Evolutionary conservation across 2,888 invertebrate genomes (phyloP), one percentile per base, ranked within the genome.

Genomic region (Nomada goodeniana): DNA sequence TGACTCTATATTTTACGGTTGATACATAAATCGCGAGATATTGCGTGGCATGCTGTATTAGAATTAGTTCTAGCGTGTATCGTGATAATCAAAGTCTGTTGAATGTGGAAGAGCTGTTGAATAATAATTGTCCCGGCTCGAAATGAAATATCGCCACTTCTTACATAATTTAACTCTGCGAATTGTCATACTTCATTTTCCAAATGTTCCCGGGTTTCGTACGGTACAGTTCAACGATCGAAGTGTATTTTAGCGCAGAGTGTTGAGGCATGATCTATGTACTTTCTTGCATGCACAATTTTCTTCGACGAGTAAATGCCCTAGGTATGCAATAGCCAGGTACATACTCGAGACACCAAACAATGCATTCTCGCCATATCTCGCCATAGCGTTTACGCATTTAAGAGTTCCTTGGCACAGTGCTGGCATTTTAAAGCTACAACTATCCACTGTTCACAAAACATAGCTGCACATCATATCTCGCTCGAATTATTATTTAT

Each of bases 301-400:
- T 79, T 80, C 74, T 80, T 76, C 76, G 79, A 80, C 67, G 50
- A 23, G 36, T 44, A 55, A 69, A 47, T 82, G 88, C 89, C 89
- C 84, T 81, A 80, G 78, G 87, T 89, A 89, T 65, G 26, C 87
- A 85, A 61, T 88, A 89, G 89, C 89, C 89, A 89, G 89, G 89
- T 88, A 7, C 36, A 5, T 36, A 81, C 80, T 82, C 81, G 86
- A 88, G 72, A 81, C 83, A 88, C 82, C 84, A 88, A 87, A 84
- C 68, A 72, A 71, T 78, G 65, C 78, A 78, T 64, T 73, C 75
- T 85, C 85, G 78, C 75, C 50, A 59, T 71, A 75, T 79, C 44
- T 69, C n/a, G n/a, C n/a, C n/a, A n/a, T n/a, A n/a, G 52, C 13
- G 42, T 63, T 57, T 59, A 44, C 13, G 4, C 44, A 69, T 64